phyloP scores from a whole-genome alignment of 2,888 invertebrate species.

The Drosophila diplacantha region DNA sequence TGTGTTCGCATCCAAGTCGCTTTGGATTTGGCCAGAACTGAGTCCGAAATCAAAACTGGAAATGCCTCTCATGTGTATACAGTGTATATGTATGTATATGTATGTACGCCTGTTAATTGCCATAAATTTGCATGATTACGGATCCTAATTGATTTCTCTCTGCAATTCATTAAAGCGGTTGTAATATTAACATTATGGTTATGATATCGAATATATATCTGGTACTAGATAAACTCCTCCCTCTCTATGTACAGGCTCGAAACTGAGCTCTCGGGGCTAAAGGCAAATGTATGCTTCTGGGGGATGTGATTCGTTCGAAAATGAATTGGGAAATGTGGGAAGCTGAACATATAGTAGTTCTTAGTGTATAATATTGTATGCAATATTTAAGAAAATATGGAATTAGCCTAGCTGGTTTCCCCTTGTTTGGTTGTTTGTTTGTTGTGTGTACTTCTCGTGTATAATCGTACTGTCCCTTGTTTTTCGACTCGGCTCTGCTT shows the following conservation, averaged over 20 bases:
- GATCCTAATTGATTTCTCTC: conserved; percentile 36
- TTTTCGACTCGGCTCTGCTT: conserved; percentile 35
- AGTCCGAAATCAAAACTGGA: conserved; percentile 31
- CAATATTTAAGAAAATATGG: conserved; percentile 58
- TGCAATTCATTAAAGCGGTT: conserved; percentile 61
- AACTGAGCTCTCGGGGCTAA: conserved; percentile 11
- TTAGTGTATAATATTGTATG: conserved; percentile 15
- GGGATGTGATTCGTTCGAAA: conserved; percentile 2
- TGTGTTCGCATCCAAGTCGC: conserved; percentile 13
- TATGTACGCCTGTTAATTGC: conserved; percentile 31
- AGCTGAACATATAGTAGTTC: conserved; percentile 10
- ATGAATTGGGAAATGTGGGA: conserved; percentile 5
- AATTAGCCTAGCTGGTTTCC: conserved; percentile 48
- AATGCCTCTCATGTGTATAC: conserved; percentile 18
- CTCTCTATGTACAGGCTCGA: conserved; percentile 27
- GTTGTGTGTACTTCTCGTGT: conserved; percentile 29
- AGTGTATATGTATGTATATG: conserved; percentile 21
- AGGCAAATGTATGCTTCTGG: conserved; percentile 18
- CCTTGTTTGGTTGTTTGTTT: conserved; percentile 24
- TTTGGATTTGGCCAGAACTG: conserved; percentile 32
- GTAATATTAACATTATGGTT: conserved; percentile 40
- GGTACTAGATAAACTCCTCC: conserved; percentile 12
- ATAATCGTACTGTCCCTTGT: conserved; percentile 54
- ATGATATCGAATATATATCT: conserved; percentile 37
- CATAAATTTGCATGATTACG: conserved; percentile 31